Percentiles rank a stretch among this genome's conserved stretches.
phyloP scores from a whole-genome alignment of 1,140 invertebrate genomes.

The Hydropsyche tenuis region DNA sequence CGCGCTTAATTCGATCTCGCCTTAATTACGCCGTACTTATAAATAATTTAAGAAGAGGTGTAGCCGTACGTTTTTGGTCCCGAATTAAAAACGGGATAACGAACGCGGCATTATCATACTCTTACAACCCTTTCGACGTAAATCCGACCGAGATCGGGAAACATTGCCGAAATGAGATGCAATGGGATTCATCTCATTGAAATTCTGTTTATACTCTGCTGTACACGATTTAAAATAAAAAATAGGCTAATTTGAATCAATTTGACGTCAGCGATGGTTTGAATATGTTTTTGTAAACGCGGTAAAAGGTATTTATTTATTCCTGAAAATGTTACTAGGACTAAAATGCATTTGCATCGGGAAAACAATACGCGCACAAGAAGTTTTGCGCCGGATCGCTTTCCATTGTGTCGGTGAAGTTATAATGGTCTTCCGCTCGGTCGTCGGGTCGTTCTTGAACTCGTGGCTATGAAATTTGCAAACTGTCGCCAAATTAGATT shows the following conservation, averaged over 20 bases:
- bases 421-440: not conserved
- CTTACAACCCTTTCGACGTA: too few relatives aligned
- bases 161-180: too few relatives aligned
- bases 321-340: too few relatives aligned
- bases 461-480: constrained; percentile 7
- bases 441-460: not conserved
- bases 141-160: too few relatives aligned
- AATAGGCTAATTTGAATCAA: too few relatives aligned
- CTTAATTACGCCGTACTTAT: constrained; percentile 17
- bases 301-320: too few relatives aligned
- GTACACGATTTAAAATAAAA: too few relatives aligned
- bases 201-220: too few relatives aligned
- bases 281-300: too few relatives aligned
- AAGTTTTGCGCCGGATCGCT: not conserved
- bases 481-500: constrained; percentile 21
- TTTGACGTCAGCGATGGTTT: too few relatives aligned
- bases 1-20: constrained; percentile 24
- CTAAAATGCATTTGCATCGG: not conserved
- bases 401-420: constrained; percentile 10
- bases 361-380: not conserved
- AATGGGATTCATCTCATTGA: too few relatives aligned
- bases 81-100: not conserved
- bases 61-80: not conserved
- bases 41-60: not conserved
- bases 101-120: too few relatives aligned